Percentiles rank a stretch among this genome's conserved stretches.
phyloP scores from a whole-genome alignment of 2,797 vertebrate genomes.

The Sebastiscus tertius region DNA sequence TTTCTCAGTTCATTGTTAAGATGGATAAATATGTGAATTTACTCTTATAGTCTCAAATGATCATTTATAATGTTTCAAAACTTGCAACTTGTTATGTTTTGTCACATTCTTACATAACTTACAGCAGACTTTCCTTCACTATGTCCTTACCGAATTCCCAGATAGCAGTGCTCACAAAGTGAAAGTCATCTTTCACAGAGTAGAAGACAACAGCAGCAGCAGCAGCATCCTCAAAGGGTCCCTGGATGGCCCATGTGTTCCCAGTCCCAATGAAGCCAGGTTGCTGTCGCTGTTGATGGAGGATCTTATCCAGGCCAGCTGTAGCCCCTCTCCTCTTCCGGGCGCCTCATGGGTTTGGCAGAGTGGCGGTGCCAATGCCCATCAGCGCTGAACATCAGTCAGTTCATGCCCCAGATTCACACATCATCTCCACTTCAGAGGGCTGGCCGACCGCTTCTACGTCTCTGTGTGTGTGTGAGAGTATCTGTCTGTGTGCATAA shows the following conservation, averaged over 20 bases:
- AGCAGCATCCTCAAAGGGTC: conserved; percentile 8
- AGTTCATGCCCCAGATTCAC: conserved; percentile 72
- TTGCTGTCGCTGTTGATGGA: conserved; percentile 32
- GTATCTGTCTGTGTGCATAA: conserved; percentile 22
- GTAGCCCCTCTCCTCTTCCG: conserved; percentile 34
- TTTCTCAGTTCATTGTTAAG: neutral
- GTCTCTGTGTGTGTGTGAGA: conserved; percentile 4
- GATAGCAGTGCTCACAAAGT: neutral
- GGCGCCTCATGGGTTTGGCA: conserved; percentile 39
- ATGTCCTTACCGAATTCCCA: neutral
- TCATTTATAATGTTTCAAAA: neutral
- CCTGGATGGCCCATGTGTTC: conserved; percentile 1
- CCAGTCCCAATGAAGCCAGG: conserved; percentile 17
- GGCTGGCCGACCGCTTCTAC: conserved; percentile 20
- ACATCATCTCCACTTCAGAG: conserved; percentile 76
- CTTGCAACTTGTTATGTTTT: neutral
- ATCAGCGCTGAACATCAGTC: conserved; percentile 69
- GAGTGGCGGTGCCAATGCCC: conserved; percentile 51
- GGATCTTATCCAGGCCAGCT: conserved; percentile 60
- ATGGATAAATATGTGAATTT: neutral
- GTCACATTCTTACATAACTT: neutral
- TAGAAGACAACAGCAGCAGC: neutral
- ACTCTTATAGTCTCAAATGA: neutral
- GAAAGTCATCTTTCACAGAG: neutral
- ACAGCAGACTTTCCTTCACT: neutral